Conservation (phyloP, 2,888 invertebrate genomes). For the Alloplasta piceator region DNA sequence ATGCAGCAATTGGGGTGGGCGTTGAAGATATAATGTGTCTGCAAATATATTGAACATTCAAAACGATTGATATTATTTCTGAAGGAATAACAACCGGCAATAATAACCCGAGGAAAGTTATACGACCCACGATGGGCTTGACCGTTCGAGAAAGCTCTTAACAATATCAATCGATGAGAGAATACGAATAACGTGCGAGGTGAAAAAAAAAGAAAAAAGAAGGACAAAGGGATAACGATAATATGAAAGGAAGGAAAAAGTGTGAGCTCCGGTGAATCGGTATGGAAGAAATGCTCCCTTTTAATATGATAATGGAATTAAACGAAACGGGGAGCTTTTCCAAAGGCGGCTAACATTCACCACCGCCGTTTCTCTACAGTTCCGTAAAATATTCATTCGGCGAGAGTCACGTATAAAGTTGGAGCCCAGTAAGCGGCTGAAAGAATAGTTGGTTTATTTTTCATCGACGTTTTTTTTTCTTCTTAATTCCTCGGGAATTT, state of each 20-base stretch:
- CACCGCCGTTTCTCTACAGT: background rate
- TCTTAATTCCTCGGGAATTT: slow-evolving; percentile 38
- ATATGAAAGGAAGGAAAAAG: slow-evolving; percentile 21
- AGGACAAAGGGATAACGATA: slow-evolving; percentile 30
- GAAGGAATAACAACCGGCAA: background rate
- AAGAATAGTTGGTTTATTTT: slow-evolving; percentile 36
- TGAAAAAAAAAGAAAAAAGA: background rate
- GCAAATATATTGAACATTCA: background rate
- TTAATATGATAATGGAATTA: slow-evolving; percentile 40
- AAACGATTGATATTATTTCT: background rate
- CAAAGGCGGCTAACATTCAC: slow-evolving; percentile 19
- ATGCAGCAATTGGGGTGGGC: background rate
- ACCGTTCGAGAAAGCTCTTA: slow-evolving; percentile 5
- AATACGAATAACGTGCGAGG: background rate
- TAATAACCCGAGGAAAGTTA: slow-evolving; percentile 27
- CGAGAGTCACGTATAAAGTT: slow-evolving; percentile 42
- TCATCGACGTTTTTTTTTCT: slow-evolving; percentile 33
- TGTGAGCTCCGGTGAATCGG: background rate
- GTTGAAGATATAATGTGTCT: background rate
- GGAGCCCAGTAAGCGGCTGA: slow-evolving; percentile 13
- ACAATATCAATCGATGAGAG: background rate
- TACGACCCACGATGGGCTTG: slow-evolving; percentile 3
- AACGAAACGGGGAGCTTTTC: slow-evolving; percentile 46
- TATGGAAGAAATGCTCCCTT: slow-evolving; percentile 24
- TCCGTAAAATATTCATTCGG: slow-evolving; percentile 51